These are phyloP conservation scores for Pelecanus crispus DNA, from an alignment of 2,113 vertebrate genomes.

Conservation along the genomic window DNA sequence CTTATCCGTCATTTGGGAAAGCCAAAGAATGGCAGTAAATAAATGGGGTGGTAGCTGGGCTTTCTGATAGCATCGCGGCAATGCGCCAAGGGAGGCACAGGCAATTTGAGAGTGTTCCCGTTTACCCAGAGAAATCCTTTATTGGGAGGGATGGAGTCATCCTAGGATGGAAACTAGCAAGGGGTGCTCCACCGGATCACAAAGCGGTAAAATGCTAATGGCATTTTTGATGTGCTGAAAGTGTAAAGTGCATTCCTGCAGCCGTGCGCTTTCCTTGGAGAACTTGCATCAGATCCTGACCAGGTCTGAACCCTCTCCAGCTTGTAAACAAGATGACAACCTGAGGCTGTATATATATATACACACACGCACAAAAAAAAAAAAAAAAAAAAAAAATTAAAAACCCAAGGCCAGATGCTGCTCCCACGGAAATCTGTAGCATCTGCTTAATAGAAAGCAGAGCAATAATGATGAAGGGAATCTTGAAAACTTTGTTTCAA, in stretches of 20 bases:
- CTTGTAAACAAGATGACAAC: not conserved
- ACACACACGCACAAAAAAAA: not conserved
- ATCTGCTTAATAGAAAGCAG: not conserved
- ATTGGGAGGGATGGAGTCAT: not conserved
- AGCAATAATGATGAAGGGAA: not conserved
- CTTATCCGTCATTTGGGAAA: not conserved
- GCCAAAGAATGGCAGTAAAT: not conserved
- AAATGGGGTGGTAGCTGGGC: not conserved
- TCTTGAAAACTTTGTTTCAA: not conserved
- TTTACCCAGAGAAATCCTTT: not conserved
- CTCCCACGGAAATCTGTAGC: not conserved
- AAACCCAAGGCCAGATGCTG: not conserved
- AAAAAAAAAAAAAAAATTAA: not conserved
- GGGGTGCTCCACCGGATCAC: not conserved
- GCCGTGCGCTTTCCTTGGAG: not conserved
- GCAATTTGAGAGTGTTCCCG: not conserved
- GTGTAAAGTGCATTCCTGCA: not conserved
- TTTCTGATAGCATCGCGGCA: accelerated
- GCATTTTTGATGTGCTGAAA: not conserved
- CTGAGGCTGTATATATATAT: not conserved
- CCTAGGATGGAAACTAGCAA: not conserved
- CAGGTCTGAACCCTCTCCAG: not conserved
- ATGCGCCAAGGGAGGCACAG: not conserved
- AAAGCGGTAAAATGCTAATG: not conserved
- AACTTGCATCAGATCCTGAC: not conserved